Percentiles rank a stretch among this genome's conserved stretches.
Evolutionary conservation across 2,797 vertebrate species (phyloP).

Genomic region (Eurystomus glaucurus): DNA sequence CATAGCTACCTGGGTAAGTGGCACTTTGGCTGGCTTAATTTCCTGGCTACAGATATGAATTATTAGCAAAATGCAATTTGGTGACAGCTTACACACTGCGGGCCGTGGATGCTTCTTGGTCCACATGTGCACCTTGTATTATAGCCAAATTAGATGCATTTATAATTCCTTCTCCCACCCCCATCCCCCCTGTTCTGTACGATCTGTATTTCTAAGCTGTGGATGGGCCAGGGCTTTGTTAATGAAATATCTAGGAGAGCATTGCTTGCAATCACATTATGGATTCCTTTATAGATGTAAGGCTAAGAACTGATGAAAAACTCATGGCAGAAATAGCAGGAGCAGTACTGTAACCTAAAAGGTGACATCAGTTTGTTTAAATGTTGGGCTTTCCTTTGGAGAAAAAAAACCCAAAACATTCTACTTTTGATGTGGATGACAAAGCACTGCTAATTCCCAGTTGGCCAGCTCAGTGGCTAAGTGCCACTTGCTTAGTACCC

Average conservation of each 20-base stretch:
- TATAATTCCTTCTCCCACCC: conserved; percentile 1
- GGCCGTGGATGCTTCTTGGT: not conserved
- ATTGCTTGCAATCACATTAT: not conserved
- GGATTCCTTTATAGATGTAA: not conserved
- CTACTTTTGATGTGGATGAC: not conserved
- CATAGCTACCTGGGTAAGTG: conserved; percentile 22
- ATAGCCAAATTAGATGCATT: conserved; percentile 39
- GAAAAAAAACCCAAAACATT: not conserved
- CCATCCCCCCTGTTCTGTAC: not conserved
- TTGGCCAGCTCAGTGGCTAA: not conserved
- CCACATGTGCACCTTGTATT: conserved; percentile 28
- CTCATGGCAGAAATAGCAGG: not conserved
- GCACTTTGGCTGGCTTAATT: conserved; percentile 59
- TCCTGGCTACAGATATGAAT: conserved; percentile 51
- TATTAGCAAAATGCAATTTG: conserved; percentile 35
- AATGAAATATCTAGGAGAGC: not conserved
- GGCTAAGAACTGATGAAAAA: not conserved
- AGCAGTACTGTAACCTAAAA: not conserved
- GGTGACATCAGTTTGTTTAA: not conserved
- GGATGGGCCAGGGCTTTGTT: not conserved
- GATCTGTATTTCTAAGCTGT: not conserved
- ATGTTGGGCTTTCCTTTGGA: not conserved
- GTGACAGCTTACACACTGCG: not conserved
- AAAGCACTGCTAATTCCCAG: not conserved
- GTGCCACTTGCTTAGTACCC: not conserved